These are phyloP conservation scores for Ophion slaviceki DNA, from an alignment of 2,888 invertebrate species.

Conservation along the genomic window DNA sequence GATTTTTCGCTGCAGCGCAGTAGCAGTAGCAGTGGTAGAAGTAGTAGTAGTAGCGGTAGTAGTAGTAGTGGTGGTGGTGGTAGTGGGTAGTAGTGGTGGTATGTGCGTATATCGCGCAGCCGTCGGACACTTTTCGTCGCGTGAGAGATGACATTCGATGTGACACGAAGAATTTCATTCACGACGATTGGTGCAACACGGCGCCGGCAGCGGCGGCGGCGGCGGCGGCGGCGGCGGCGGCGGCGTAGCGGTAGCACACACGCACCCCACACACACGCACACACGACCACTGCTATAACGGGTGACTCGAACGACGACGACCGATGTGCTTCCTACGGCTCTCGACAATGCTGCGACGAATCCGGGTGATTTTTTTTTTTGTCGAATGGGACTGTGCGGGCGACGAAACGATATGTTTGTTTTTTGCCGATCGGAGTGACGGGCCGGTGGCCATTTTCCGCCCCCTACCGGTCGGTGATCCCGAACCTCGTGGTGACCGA, in stretches of 20 bases:
- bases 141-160: conserved; percentile 35
- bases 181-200: conserved; percentile 51
- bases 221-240: too few species aligned
- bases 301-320: conserved; percentile 64
- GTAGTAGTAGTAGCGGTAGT: conserved; percentile 78
- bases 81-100: conserved; percentile 70
- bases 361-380: conserved; percentile 60
- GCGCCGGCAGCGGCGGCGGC: too few species aligned
- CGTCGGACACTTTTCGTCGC: conserved; percentile 55
- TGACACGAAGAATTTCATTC: conserved; percentile 56
- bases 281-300: conserved; percentile 65
- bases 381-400: conserved; percentile 68
- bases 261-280: conserved; percentile 43
- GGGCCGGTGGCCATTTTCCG: conserved; percentile 69
- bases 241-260: conserved; percentile 26
- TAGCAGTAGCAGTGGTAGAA: conserved; percentile 78
- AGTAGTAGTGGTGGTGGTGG: conserved; percentile 77
- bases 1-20: conserved; percentile 45
- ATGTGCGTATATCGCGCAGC: conserved; percentile 61
- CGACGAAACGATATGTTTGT: conserved; percentile 61
- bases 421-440: conserved; percentile 73
- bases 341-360: conserved; percentile 66
- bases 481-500: conserved; percentile 81
- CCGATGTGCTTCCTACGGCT: conserved; percentile 61
- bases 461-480: conserved; percentile 71